phyloP scores from a whole-genome alignment of 2,888 invertebrate genomes.

The Drosophila imparisetae region DNA sequence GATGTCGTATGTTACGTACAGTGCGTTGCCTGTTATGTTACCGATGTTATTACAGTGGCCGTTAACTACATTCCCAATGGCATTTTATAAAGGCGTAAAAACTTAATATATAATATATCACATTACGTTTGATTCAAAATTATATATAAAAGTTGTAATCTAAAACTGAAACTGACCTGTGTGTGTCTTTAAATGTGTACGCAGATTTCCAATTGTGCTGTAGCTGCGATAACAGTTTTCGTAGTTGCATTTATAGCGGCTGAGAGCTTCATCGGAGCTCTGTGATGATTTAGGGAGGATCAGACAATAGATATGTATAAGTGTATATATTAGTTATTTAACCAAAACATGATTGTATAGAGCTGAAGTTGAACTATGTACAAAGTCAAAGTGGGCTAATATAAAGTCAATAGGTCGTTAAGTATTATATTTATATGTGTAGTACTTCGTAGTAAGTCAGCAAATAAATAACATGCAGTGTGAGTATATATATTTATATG shows the following conservation, averaged over 20 bases:
- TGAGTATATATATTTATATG: neutral
- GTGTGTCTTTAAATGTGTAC: constrained; percentile 98
- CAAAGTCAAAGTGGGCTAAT: constrained; percentile 50
- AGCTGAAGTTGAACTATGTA: constrained; percentile 47
- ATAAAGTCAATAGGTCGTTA: constrained; percentile 61
- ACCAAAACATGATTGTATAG: constrained; percentile 3
- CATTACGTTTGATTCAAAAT: neutral
- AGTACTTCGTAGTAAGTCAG: constrained; percentile 59
- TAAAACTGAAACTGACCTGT: constrained; percentile 88
- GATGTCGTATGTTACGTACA: neutral
- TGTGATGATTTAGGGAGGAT: constrained; percentile 38
- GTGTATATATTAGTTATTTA: constrained; percentile 23
- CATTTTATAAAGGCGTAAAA: neutral
- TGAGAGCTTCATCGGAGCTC: constrained; percentile 84
- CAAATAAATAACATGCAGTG: constrained; percentile 48
- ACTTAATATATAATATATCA: neutral
- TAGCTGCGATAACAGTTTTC: constrained; percentile 95
- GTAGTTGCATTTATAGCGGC: constrained; percentile 94
- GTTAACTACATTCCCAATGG: neutral
- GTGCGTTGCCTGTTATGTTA: neutral
- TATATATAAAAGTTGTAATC: neutral
- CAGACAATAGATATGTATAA: constrained; percentile 15
- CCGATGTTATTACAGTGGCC: neutral
- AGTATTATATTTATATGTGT: constrained; percentile 43
- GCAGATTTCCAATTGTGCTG: constrained; percentile 96